Base-by-base conservation (phyloP, 2,888 invertebrate species). In the Melanargia galathea region DNA sequence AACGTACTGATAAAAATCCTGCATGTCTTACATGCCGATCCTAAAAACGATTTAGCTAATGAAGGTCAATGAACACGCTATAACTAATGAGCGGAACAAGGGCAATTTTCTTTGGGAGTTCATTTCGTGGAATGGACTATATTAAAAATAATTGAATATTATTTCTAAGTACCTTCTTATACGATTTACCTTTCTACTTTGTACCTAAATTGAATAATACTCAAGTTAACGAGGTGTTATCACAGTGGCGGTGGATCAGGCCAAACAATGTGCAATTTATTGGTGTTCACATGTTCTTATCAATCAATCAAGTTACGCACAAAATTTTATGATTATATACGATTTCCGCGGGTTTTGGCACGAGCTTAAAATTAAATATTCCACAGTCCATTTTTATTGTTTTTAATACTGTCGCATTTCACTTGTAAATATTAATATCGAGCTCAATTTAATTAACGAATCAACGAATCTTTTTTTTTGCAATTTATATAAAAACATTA, bases 251-350 rank as follows among this genome's bases (percentile, higher is more conserved):
- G 54, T 46, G 55, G 59, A 20, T 18, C 30, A 55, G 59, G 46
- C 51, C 43, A 26, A 38, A 38, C 55, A 20, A 65, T 70, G 65
- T 72, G 66, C 65, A 72, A 70, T 73, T 66, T 70, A 57, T 75
- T 76, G 71, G 71, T 75, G 73, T 77, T 76, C 71, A 72, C 70
- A 61, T 61, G 6, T 55, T 51, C 26, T 7, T 16, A n/a, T n/a
- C n/a, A n/a, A n/a, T n/a, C 18, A n/a, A 20, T 33, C 24, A 59
- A 64, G 62, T 62, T 60, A 66, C 64, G 67, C 67, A 66, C 65
- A 65, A 67, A 40, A 38, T 40, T 35, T 24, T 54, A 13, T 4
- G 13, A n/a, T 35, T 43, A 16, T 16, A 7, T 16, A 2, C 52
- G 24, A 38, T 38, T 5, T 54, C 49, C 60, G 56, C 49, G 46